Conservation (phyloP, 1,140 invertebrate species). For the Bombus vancouverensis region DNA sequence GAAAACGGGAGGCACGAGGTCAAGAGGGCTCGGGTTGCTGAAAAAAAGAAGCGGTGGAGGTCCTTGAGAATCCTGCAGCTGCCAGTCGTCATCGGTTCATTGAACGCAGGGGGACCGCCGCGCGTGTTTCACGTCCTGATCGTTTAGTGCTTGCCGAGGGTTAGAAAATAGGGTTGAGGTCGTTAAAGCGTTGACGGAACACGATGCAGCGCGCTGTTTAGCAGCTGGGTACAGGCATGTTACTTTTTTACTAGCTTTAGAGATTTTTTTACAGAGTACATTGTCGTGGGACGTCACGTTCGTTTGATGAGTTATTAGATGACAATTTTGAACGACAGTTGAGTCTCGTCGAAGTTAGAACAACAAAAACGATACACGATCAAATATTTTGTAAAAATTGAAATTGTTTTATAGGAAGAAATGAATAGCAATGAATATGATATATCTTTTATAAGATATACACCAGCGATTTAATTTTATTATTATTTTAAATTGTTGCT, state of each 20-base stretch:
- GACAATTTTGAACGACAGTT: not conserved
- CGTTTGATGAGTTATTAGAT: not conserved
- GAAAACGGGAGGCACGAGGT: conserved; percentile 53
- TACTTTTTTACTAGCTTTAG: not conserved
- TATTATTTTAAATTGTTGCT: too few species aligned
- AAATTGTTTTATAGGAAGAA: too few species aligned
- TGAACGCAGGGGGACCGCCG: conserved; percentile 37
- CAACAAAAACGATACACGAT: not conserved
- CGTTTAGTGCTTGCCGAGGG: not conserved
- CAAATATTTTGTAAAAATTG: too few species aligned
- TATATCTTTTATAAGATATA: too few species aligned
- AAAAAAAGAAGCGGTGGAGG: conserved; percentile 34
- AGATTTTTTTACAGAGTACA: not conserved
- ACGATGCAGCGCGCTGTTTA: conserved; percentile 6
- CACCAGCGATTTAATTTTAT: too few species aligned
- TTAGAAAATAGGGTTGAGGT: conserved; percentile 59
- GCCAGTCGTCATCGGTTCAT: conserved; percentile 62
- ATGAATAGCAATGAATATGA: too few species aligned
- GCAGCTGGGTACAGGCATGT: conserved; percentile 39
- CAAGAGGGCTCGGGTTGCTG: conserved; percentile 48
- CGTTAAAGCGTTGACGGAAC: conserved; percentile 53
- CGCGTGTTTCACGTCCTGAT: conserved; percentile 45
- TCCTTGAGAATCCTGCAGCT: conserved; percentile 68
- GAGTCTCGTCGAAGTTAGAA: not conserved
- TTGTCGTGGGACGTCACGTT: not conserved